These are phyloP conservation scores for Penaeus indicus DNA, from an alignment of 1,140 invertebrate species.

Conservation along the genomic window DNA sequence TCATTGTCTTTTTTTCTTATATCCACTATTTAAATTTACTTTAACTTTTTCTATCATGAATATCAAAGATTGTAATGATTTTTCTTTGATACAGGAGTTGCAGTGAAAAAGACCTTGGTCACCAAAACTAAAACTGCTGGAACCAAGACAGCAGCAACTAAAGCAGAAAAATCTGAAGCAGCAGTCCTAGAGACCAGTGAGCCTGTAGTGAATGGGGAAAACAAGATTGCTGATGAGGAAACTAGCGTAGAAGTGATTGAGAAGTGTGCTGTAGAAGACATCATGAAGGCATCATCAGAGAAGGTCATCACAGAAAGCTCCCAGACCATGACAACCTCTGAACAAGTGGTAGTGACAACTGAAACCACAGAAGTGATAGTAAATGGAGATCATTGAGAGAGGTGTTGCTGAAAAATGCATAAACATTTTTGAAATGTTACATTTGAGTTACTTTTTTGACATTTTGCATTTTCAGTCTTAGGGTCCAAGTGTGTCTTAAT, in stretches of 20 bases:
- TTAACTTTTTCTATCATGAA: neutral
- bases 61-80: neutral
- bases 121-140: conserved; percentile 36
- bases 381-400: conserved; percentile 53
- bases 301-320: conserved; percentile 32
- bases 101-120: conserved; percentile 40
- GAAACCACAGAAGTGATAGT: conserved; percentile 52
- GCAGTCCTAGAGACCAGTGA: conserved; percentile 1
- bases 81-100: conserved; percentile 34
- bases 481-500: conserved; percentile 55
- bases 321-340: conserved; percentile 4
- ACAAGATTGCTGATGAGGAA: conserved; percentile 57
- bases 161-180: conserved; percentile 26
- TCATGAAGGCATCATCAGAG: conserved; percentile 45
- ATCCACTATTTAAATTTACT: neutral
- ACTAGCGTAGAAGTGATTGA: conserved; percentile 57
- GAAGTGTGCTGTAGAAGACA: conserved; percentile 52
- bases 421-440: conserved; percentile 19
- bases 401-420: conserved; percentile 44
- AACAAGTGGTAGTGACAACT: conserved; percentile 44
- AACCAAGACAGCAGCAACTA: conserved; percentile 9
- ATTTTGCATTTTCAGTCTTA: conserved; percentile 56
- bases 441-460: conserved; percentile 35
- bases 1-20: neutral
- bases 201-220: conserved; percentile 50